These are phyloP conservation scores for Motacilla tschutschensis DNA, from an alignment of 2,113 vertebrate species.

Conservation along the genomic window DNA sequence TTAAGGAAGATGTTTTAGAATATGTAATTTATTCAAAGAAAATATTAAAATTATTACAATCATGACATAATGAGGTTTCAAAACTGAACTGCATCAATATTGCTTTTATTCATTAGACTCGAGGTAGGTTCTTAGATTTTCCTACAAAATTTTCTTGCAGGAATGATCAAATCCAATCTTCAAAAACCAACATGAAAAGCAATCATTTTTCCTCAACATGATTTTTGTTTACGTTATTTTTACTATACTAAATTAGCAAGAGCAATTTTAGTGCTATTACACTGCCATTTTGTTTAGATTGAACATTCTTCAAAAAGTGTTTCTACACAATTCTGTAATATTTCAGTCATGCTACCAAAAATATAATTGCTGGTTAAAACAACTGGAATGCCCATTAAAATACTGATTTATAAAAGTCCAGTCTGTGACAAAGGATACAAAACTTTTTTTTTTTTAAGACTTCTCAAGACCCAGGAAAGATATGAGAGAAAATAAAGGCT, in stretches of 20 bases:
- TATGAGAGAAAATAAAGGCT: not conserved
- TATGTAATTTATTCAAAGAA: not conserved
- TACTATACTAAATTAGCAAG: not conserved
- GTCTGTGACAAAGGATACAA: not conserved
- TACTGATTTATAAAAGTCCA: not conserved
- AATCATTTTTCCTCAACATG: fast-evolving
- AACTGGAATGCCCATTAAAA: not conserved
- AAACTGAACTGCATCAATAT: not conserved
- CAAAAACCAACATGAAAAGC: not conserved
- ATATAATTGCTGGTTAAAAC: not conserved
- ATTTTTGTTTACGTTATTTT: not conserved
- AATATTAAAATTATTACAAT: not conserved
- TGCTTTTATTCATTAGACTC: not conserved
- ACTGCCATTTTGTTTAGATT: not conserved
- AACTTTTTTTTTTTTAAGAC: not conserved
- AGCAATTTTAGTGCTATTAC: not conserved
- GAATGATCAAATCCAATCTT: not conserved
- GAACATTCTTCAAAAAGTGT: not conserved
- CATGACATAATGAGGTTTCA: not conserved
- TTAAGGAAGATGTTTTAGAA: not conserved
- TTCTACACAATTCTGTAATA: not conserved
- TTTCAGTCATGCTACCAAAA: not conserved
- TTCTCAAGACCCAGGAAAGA: not conserved
- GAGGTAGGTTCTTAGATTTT: not conserved
- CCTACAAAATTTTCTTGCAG: not conserved